Evolutionary conservation across 2,797 vertebrate genomes (phyloP).

Genomic region (Sylvia borin): DNA sequence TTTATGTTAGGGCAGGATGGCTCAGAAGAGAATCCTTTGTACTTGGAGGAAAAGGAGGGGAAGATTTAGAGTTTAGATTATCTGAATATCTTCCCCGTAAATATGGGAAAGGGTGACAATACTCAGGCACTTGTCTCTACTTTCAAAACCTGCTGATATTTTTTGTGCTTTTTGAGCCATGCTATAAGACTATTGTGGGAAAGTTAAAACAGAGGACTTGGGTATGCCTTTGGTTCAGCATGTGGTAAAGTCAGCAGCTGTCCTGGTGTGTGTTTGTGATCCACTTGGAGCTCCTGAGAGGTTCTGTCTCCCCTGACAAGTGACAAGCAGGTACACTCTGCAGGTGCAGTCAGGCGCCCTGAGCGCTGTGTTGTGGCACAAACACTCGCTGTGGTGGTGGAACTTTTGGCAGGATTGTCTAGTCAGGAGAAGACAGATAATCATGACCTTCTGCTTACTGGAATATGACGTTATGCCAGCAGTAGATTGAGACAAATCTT

Average conservation of each 20-base stretch:
- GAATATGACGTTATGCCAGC: neutral
- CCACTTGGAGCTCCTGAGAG: neutral
- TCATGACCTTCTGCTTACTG: neutral
- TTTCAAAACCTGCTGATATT: neutral
- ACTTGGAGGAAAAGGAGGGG: neutral
- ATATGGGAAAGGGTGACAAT: neutral
- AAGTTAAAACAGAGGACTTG: neutral
- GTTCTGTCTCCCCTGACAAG: neutral
- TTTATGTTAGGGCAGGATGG: neutral
- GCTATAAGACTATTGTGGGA: neutral
- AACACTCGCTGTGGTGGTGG: neutral
- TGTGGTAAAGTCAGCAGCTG: neutral
- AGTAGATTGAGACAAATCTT: neutral
- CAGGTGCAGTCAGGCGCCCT: neutral
- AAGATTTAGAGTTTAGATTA: neutral
- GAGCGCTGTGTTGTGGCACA: neutral
- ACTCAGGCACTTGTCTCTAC: neutral
- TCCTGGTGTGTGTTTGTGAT: neutral
- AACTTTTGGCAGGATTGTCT: neutral
- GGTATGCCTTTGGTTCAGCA: neutral
- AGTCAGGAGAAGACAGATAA: neutral
- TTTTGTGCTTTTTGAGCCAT: neutral
- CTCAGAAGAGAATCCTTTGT: neutral
- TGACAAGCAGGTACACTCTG: neutral
- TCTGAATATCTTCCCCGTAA: neutral